Conservation (phyloP, 2,797 vertebrate genomes). For the Enteromius radiatus region DNA sequence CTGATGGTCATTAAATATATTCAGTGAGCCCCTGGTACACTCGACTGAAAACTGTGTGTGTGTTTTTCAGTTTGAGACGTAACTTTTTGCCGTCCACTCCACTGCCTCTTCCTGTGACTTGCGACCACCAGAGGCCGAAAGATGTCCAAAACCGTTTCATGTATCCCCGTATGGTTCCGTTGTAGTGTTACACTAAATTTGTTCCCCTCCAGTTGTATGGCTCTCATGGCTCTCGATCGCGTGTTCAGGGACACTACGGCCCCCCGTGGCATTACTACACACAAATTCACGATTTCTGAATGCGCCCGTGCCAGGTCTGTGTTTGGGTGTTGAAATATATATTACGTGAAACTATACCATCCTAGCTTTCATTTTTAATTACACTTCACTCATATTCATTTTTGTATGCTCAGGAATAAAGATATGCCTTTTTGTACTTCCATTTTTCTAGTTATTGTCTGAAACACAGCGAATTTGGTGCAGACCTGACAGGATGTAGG, state of each 20-base stretch:
- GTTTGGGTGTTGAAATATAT: not conserved
- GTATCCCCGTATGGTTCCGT: slow-evolving; percentile 67
- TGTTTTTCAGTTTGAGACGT: slow-evolving; percentile 25
- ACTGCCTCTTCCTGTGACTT: slow-evolving; percentile 60
- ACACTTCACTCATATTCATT: not conserved
- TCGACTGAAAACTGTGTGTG: not conserved
- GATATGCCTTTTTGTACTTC: not conserved
- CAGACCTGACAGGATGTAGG: not conserved
- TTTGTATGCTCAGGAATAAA: not conserved
- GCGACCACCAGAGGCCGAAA: slow-evolving; percentile 47
- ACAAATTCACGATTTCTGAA: not conserved
- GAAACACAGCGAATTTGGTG: not conserved
- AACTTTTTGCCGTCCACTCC: slow-evolving; percentile 48
- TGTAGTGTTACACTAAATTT: slow-evolving; percentile 75
- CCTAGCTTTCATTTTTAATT: not conserved
- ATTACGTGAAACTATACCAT: not conserved
- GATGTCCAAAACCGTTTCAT: slow-evolving; percentile 14
- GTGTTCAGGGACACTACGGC: not conserved
- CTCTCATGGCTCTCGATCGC: not conserved
- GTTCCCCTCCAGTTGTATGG: slow-evolving; percentile 63
- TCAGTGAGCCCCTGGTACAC: not conserved
- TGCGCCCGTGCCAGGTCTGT: not conserved
- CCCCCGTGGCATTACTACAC: not conserved
- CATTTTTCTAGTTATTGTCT: not conserved
- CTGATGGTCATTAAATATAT: not conserved